Evolutionary conservation across 2,113 vertebrate genomes (phyloP), one percentile per base, ranked within the genome.

Genomic region (Etia nguti): DNA sequence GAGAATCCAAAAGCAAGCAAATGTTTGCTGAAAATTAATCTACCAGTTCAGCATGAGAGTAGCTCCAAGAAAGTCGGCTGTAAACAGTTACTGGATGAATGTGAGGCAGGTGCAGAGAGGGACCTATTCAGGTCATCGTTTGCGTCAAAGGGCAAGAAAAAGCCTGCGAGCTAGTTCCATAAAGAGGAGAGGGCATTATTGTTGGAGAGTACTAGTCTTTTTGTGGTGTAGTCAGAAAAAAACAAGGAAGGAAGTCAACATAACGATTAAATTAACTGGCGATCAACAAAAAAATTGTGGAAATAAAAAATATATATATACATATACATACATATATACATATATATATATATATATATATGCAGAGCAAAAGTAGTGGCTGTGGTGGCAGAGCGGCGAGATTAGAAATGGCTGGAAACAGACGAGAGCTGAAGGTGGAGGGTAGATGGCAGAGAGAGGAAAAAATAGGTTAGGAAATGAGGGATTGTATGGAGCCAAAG

Each of bases 401-500:
- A 92, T 92, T 86, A 87, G 50, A 86, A 79, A 91, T 75, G 79
- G 88, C 70, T 88, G 79, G 65, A 81, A 86, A 80, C 90, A 91
- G 88, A 91, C 80, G 84, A 92, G 89, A 93, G 82, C 26, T n/a
- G 22, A 87, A 89, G 88, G 81, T 87, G 83, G 79, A 85, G 24
- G 60, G 50, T n/a, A 55, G 80, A 80, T 1, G 38, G 20, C 22
- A 55, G 83, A 62, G 56, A 84, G 65, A 31, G 62, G 68, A 41
- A 46, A 77, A 86, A 86, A 90, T 41, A 70, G 84, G 86, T 85
- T 81, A 73, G 85, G 82, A 93, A 93, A 93, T 90, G 90, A 91
- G 83, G 91, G 90, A 92, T 91, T 88, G 91, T 85, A 70, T 83
- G 83, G 86, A 91, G 87, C 79, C 89, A 88, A 85, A 94, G 83